Evolutionary conservation across 2,888 invertebrate species (phyloP).

Genomic region (Orgyia antiqua): DNA sequence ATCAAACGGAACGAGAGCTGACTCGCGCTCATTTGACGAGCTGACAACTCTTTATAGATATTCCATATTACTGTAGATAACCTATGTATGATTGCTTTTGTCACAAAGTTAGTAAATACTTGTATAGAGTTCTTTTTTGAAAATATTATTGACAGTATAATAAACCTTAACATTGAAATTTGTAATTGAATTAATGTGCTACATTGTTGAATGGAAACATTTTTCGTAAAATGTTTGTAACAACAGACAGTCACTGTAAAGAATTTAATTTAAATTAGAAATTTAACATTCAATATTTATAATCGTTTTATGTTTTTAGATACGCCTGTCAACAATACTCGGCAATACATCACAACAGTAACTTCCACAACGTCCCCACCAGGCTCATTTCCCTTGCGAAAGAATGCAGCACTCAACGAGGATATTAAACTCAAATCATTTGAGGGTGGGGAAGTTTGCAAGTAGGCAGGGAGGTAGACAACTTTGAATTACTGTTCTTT

Average conservation of each 20-base stretch:
- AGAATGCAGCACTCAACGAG: conserved; percentile 65
- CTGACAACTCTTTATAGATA: conserved; percentile 9
- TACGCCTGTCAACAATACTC: conserved; percentile 7
- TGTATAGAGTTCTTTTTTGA: no score
- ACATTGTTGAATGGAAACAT: no score
- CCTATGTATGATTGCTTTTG: no score
- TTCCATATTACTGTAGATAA: no score
- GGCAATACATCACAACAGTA: conserved; percentile 5
- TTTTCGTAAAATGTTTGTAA: no score
- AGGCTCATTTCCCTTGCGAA: conserved; percentile 47
- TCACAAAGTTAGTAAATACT: no score
- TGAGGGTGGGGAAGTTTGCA: conserved; percentile 31
- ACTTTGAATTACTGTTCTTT: background rate
- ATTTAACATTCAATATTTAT: no score
- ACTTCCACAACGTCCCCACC: conserved; percentile 13
- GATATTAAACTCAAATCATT: conserved; percentile 74
- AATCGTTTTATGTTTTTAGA: conserved; percentile 1
- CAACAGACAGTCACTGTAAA: no score
- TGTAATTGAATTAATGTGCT: no score
- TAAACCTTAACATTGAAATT: no score
- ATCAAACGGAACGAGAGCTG: conserved; percentile 1
- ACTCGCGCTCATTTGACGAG: conserved; percentile 14
- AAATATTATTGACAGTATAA: no score
- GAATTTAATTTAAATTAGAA: no score
- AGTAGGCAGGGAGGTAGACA: conserved; percentile 21